Evolutionary conservation across 2,797 vertebrate genomes (phyloP).

Genomic region (Lagorchestes hirsutus): DNA sequence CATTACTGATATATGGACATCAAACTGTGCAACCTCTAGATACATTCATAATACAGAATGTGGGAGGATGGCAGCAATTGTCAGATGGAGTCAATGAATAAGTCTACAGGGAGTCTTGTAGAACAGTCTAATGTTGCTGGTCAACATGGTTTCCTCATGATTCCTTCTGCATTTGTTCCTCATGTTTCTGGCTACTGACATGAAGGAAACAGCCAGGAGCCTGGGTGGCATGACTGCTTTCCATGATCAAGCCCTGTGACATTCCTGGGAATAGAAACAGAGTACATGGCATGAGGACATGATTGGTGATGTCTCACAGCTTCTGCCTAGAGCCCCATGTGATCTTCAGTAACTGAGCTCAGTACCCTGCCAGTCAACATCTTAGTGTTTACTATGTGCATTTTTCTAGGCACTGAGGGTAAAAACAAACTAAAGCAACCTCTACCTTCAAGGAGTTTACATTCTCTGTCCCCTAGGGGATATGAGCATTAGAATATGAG

Average conservation of each 20-base stretch:
- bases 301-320: neutral
- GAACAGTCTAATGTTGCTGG: neutral
- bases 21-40: neutral
- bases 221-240: neutral
- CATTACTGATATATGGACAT: neutral
- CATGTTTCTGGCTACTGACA: neutral
- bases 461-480: neutral
- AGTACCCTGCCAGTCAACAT: neutral
- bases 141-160: neutral
- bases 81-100: neutral
- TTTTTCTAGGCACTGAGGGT: neutral
- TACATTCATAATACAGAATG: neutral
- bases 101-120: neutral
- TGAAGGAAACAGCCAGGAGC: neutral
- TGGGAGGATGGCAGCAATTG: neutral
- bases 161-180: neutral
- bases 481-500: neutral
- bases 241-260: neutral
- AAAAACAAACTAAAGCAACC: neutral
- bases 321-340: neutral
- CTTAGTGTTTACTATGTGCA: neutral
- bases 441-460: neutral
- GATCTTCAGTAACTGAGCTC: neutral
- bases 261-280: neutral
- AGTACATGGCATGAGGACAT: neutral